These are phyloP conservation scores for Nasua narica DNA, from an alignment of 2,797 vertebrate species.

Conservation along the genomic window DNA sequence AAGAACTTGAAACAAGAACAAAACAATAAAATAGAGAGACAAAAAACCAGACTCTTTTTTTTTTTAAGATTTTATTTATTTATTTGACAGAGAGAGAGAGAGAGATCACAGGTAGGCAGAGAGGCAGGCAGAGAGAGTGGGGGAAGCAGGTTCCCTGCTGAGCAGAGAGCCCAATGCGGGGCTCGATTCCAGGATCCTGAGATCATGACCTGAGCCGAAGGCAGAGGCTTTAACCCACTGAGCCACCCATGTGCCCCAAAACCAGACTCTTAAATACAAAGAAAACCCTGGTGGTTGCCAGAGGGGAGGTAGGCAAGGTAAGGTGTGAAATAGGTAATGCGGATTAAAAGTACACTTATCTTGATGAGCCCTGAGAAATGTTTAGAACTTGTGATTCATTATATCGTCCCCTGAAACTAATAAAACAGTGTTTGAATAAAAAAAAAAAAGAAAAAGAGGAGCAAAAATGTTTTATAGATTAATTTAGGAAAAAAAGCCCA, in stretches of 20 bases:
- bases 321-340: neutral
- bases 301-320: neutral
- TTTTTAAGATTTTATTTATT: no score
- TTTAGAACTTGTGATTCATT: neutral
- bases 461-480: neutral
- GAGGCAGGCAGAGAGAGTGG: no score
- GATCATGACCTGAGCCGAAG: no score
- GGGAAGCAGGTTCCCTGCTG: no score
- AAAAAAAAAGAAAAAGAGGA: neutral
- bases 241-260: no score
- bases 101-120: no score
- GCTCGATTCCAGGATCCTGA: no score
- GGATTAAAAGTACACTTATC: neutral
- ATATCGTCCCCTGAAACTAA: neutral
- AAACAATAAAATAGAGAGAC: neutral
- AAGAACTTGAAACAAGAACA: neutral
- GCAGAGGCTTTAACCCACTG: no score
- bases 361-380: neutral
- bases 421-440: neutral
- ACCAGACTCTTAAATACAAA: neutral
- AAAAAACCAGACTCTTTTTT: neutral
- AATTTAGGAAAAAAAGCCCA: neutral
- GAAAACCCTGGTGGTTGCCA: neutral
- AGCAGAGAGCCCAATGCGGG: no score
- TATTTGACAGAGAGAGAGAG: no score